A percentile compares a stretch with the other conserved stretches of the same genome.
Evolutionary conservation across 1,140 invertebrate species (phyloP).

Genomic region (Zaprionus taronus): DNA sequence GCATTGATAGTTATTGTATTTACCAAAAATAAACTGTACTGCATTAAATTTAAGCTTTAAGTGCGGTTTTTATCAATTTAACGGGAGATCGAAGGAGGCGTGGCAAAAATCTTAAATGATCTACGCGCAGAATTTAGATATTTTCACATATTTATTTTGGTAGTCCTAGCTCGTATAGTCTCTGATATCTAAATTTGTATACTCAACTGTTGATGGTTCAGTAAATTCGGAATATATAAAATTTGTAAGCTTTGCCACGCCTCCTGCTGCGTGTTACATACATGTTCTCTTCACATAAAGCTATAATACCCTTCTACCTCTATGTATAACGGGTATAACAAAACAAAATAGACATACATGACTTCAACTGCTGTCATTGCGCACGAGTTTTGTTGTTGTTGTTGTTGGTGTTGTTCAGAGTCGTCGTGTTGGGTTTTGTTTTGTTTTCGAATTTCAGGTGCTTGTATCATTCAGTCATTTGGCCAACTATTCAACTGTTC

Average conservation of each 20-base stretch:
- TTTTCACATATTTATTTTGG: too few species aligned
- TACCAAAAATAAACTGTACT: too few species aligned
- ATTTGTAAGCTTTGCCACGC: not conserved
- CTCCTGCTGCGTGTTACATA: not conserved
- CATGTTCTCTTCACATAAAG: not conserved
- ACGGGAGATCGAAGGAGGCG: too few species aligned
- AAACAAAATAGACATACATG: slow-evolving; percentile 48
- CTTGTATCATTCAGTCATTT: slow-evolving; percentile 72
- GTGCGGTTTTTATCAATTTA: too few species aligned
- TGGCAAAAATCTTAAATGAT: too few species aligned
- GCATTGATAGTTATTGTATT: too few species aligned
- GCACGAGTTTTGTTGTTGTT: slow-evolving; percentile 62
- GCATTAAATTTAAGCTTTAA: too few species aligned
- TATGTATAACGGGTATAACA: not conserved
- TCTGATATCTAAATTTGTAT: too few species aligned
- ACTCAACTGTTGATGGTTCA: too few species aligned
- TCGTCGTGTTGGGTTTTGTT: slow-evolving; percentile 63
- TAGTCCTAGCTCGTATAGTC: too few species aligned
- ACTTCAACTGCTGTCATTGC: slow-evolving; percentile 80
- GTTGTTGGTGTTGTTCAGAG: slow-evolving; percentile 29
- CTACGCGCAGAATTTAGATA: too few species aligned
- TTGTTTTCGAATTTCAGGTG: slow-evolving; percentile 79
- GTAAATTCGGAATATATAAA: not conserved
- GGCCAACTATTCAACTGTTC: slow-evolving; percentile 62
- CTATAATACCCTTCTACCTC: not conserved